Evolutionary conservation across 2,113 vertebrate species (phyloP), one percentile per base, ranked within the genome.

Genomic region (Smithornis capensis): DNA sequence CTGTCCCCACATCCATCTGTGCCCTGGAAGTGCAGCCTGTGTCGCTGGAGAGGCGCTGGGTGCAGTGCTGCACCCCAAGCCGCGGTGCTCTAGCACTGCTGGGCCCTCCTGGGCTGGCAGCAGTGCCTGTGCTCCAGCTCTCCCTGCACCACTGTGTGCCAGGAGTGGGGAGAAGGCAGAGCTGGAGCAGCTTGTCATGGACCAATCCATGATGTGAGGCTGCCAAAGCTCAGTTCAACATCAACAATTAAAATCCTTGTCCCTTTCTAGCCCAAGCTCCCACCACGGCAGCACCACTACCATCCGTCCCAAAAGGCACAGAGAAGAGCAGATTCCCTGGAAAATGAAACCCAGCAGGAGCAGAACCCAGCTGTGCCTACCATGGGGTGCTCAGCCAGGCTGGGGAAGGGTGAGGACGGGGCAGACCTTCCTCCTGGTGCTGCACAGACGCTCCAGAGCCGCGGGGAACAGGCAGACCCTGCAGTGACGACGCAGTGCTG

Each of bases 141-240:
- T 33, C 19, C 4, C 14, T 31, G 63, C 40, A 44, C 63, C 40
- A 1, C 38, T 8, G 76, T 18, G 47, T 7, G 19, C 53, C 2
- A 22, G 83, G 18, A 78, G 16, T 8, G 1, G 55, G 19, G 23
- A 87, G 35, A 16, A 56, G 18, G 52, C 83, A 65, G 47, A 27
- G 55, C 80, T 9, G 24, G 76, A 78, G 40, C 56, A 38, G 71
- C 50, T 49, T 13, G 14, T 3, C 37, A 22, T 0, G 3, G 70
- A 21, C 37, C 3, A 4, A 31, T 2, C 37, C 2, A 1, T 6
- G 23, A 42, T 1, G 35, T 0, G 22, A 25, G 40, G 62, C 56
- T 62, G 57, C 52, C 74, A 37, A 31, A 35, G 42, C 60, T 23
- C 23, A n/a, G 47, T 17, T 68, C 24, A 9, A 19, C 40, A 25